Evolutionary conservation across 2,888 invertebrate species (phyloP), one percentile per base, ranked within the genome.

Genomic region (Congeria kusceri): DNA sequence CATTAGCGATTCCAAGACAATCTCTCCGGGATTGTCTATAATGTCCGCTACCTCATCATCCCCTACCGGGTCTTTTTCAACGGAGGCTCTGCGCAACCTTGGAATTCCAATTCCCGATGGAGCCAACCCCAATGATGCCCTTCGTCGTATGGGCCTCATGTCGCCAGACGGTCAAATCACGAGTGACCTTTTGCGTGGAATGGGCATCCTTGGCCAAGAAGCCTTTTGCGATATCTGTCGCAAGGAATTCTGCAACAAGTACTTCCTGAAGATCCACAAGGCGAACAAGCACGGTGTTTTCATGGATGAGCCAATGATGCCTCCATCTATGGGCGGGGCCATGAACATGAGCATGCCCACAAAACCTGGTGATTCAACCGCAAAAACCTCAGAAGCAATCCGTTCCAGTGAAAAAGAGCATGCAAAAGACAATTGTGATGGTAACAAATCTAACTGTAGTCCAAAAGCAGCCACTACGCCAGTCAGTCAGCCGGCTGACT

Each of bases 141-240:
- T 83, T 39, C 76, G 83, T 47, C 62, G 79, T 49, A 77, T 83
- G 76, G 83, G 83, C 23, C 79, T 73, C 46, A 64, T 80, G 23
- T 74, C 72, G 62, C 81, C 79, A 23, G 81, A 77, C 62, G 78
- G 82, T 58, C 86, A 78, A 69, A 81, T 83, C 23, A 73, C 84
- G 49, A 80, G 80, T 78, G 87, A 87, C 74, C 70, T 79, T 18
- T 76, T 86, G 18, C 78, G 87, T 57, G 86, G 87, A 62, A 87
- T 89, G 70, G 86, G 87, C 20, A 85, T 84, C 27, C 85, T 90
- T n/a, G 89, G 93, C 80, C 91, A 96, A 0, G 97, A 98, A 91
- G 97, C 97, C n/a, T 98, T 97, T 93, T 98, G 98, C 93, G 97
- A 98, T 93, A 95, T 98, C 76, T 98, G 98, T 93, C 96, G 97